Evolutionary conservation across 92 coral and sea anemone genomes (phyloP).

Genomic region (Heteractis magnifica): DNA sequence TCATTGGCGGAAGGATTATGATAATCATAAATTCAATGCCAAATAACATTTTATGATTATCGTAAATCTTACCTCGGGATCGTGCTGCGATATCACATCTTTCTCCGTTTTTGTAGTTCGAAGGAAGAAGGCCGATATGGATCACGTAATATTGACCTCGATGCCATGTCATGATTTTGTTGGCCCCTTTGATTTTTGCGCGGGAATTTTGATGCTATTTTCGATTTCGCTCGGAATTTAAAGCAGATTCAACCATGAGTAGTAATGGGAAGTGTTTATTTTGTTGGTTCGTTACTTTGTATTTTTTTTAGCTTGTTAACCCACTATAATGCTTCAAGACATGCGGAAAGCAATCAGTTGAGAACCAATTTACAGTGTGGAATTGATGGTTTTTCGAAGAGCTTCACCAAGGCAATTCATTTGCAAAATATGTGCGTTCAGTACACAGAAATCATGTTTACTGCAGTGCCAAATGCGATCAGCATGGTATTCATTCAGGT

Average conservation of each 20-base stretch:
- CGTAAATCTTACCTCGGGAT: no score
- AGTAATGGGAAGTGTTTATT: not conserved
- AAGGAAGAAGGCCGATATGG: not conserved
- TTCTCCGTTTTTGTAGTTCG: not conserved
- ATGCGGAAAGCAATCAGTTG: not conserved
- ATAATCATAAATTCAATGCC: no score
- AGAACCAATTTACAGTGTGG: not conserved
- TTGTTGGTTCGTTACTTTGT: not conserved
- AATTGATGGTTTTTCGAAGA: not conserved
- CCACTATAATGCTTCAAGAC: not conserved
- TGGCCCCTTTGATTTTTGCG: not conserved
- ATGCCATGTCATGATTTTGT: not conserved
- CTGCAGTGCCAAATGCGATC: not conserved
- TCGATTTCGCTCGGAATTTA: not conserved
- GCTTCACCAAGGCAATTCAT: not conserved
- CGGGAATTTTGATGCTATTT: not conserved
- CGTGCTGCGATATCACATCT: not conserved
- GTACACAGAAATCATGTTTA: not conserved
- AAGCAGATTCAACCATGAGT: not conserved
- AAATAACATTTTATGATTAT: no score
- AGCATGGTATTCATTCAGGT: not conserved
- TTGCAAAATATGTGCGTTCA: not conserved
- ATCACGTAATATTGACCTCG: not conserved
- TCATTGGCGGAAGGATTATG: no score
- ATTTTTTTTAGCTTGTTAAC: not conserved